Conservation (phyloP, 2,888 invertebrate genomes). For the Idaea dimidiata region DNA sequence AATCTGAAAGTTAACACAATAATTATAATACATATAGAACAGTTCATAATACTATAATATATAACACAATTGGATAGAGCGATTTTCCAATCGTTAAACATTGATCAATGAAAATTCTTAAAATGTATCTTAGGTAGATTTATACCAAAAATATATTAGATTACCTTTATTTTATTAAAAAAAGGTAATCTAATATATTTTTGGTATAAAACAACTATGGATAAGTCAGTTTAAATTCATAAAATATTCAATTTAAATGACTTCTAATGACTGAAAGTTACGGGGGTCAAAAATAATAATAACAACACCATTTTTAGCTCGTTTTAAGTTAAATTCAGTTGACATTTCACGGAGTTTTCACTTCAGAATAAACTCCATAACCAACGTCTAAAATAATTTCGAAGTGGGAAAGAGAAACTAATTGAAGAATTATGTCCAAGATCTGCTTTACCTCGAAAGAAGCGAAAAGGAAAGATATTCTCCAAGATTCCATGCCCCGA, state of each 20-base stretch:
- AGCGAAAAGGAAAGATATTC: constrained; percentile 40
- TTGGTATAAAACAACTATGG: too few species aligned
- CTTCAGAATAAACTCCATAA: not conserved
- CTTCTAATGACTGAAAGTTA: too few species aligned
- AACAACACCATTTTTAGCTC: not conserved
- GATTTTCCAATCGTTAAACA: too few species aligned
- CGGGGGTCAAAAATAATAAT: not conserved
- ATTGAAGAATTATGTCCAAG: constrained; percentile 30
- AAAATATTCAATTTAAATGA: too few species aligned
- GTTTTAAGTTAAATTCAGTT: not conserved
- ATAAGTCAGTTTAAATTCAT: too few species aligned
- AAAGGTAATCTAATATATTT: too few species aligned
- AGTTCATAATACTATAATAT: not conserved
- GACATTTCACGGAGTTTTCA: constrained; percentile 1
- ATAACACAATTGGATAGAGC: too few species aligned
- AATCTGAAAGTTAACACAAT: too few species aligned
- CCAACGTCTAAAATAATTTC: constrained; percentile 1
- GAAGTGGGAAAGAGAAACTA: constrained; percentile 17
- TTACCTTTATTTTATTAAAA: too few species aligned
- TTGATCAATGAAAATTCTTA: too few species aligned
- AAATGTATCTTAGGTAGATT: too few species aligned
- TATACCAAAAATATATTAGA: too few species aligned
- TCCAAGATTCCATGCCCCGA: constrained; percentile 35
- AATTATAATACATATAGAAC: not conserved
- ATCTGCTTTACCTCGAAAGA: constrained; percentile 32